A percentile compares a stretch with the other conserved stretches of the same genome.
phyloP scores from a whole-genome alignment of 2,113 vertebrate genomes.

The Nansenia antarctica region DNA sequence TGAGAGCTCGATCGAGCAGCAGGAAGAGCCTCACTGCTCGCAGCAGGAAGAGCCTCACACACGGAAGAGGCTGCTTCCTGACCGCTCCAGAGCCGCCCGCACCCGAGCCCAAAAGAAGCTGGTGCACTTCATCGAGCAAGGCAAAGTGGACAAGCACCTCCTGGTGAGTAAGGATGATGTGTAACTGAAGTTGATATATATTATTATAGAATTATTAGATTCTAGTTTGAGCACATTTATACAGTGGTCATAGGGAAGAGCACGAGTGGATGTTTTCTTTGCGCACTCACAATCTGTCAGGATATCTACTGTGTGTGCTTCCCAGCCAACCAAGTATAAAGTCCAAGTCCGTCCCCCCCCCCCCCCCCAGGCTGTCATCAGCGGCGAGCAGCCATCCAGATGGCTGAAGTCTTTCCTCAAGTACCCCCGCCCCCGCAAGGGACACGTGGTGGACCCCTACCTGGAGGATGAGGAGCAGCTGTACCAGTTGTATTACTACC shows the following conservation, averaged over 20 bases:
- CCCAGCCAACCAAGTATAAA: too few relatives aligned
- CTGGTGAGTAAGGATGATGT: constrained; percentile 60
- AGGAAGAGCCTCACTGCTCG: constrained; percentile 52
- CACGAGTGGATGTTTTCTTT: too few relatives aligned
- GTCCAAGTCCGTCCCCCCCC: not conserved
- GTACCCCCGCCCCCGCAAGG: too few relatives aligned
- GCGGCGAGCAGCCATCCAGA: constrained; percentile 78
- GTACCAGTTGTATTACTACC: constrained; percentile 83
- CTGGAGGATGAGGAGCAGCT: constrained; percentile 90
- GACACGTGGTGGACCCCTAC: constrained; percentile 84
- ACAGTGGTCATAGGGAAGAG: too few relatives aligned
- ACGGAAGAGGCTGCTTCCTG: constrained; percentile 87
- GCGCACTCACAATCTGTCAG: too few relatives aligned
- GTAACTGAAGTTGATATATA: too few relatives aligned
- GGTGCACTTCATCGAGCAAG: constrained; percentile 89
- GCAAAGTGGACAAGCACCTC: constrained; percentile 80
- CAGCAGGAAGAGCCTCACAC: too few relatives aligned
- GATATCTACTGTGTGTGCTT: too few relatives aligned
- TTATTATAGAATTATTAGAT: too few relatives aligned
- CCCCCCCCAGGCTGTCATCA: constrained; percentile 77
- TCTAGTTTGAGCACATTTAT: too few relatives aligned
- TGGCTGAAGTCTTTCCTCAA: constrained; percentile 85
- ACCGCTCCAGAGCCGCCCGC: constrained; percentile 84
- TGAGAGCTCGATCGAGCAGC: constrained; percentile 35
- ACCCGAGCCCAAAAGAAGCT: constrained; percentile 87